A percentile compares a stretch with the other conserved stretches of the same genome.
Evolutionary conservation across 92 coral and sea anemone species (phyloP).

Genomic region (Epizoanthus rinbou): DNA sequence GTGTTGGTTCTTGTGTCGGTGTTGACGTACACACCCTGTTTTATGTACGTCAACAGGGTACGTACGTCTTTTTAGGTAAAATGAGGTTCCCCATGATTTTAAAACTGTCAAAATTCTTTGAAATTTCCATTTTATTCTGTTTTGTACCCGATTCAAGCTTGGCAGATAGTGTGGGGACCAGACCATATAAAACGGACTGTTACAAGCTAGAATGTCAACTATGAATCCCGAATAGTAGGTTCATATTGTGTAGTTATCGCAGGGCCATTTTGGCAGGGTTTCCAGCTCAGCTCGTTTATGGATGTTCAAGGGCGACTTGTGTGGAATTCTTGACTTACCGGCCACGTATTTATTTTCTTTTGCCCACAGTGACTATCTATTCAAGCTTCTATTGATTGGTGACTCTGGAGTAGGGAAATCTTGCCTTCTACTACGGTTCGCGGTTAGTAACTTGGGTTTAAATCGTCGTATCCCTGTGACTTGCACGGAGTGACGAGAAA

Average conservation of each 20-base stretch:
- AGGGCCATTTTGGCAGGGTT: slow-evolving; percentile 73
- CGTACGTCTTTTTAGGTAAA: too few relatives aligned
- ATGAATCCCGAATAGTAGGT: slow-evolving; percentile 99
- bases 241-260: slow-evolving; percentile 64
- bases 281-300: slow-evolving; percentile 62
- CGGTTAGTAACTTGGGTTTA: slow-evolving; percentile 84
- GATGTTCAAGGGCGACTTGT: slow-evolving; percentile 74
- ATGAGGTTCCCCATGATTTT: too few relatives aligned
- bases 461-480: slow-evolving; percentile 36
- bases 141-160: slow-evolving; percentile 78
- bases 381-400: slow-evolving; percentile 98
- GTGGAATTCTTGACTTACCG: slow-evolving; percentile 64
- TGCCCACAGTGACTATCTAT: slow-evolving; percentile 93
- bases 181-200: slow-evolving; percentile 65
- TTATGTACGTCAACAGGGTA: too few relatives aligned
- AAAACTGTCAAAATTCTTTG: too few relatives aligned
- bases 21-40: too few relatives aligned
- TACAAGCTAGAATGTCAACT: slow-evolving; percentile 96
- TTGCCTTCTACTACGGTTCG: slow-evolving; percentile 98
- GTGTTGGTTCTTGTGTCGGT: too few relatives aligned
- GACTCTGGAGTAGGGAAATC: slow-evolving; percentile 99
- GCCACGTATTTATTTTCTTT: slow-evolving; percentile 59
- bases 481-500: slow-evolving; percentile 57
- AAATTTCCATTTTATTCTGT: slow-evolving; percentile 69
- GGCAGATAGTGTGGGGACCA: slow-evolving; percentile 73